A percentile compares a stretch with the other conserved stretches of the same genome.
phyloP scores from a whole-genome alignment of 2,797 vertebrate species.

The Lophura swinhoii region DNA sequence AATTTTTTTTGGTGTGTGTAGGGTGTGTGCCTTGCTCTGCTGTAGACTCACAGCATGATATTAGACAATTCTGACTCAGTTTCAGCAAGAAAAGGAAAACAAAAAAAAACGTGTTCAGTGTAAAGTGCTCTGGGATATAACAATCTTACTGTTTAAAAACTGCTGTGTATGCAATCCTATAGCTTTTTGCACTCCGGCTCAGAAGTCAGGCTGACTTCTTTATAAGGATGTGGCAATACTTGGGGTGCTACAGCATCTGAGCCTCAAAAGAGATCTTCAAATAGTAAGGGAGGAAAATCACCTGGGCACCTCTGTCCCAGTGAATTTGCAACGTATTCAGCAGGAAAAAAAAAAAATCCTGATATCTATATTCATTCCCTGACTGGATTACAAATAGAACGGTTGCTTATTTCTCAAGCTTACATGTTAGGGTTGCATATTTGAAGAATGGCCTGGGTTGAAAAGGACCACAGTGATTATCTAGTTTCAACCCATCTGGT shows the following conservation, averaged over 20 bases:
- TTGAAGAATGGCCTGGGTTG: background rate
- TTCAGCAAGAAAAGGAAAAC: background rate
- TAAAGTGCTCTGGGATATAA: background rate
- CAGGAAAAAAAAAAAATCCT: background rate
- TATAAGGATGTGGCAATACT: background rate
- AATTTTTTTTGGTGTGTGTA: background rate
- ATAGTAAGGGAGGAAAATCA: background rate
- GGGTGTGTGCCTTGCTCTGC: background rate
- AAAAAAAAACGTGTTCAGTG: background rate
- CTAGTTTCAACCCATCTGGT: no score
- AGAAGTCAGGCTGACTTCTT: background rate
- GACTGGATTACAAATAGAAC: background rate
- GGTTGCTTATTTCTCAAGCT: background rate
- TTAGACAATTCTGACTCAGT: background rate
- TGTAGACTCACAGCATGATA: background rate
- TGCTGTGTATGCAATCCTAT: rapidly evolving
- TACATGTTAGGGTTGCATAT: background rate
- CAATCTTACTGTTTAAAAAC: background rate
- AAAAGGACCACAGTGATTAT: no score
- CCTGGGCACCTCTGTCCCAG: background rate
- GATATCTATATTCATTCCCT: background rate
- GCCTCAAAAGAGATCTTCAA: background rate
- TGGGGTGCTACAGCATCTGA: background rate
- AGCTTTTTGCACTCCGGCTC: background rate
- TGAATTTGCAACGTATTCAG: background rate